Evolutionary conservation across 2,797 vertebrate genomes (phyloP).

Genomic region (Phrynocephalus vlangalii): DNA sequence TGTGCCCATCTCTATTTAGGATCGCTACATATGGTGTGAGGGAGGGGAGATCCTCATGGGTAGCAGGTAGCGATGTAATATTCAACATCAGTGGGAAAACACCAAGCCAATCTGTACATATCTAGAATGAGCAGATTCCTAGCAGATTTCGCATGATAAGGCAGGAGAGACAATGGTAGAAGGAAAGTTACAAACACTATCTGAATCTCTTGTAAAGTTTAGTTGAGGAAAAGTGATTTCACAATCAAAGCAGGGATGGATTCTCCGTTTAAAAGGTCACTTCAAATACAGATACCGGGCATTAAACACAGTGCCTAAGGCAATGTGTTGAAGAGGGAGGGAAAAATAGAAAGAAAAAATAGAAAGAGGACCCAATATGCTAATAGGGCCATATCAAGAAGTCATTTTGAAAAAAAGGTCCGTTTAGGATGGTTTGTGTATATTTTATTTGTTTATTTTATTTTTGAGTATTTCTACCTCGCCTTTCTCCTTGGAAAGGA

Average conservation of each 20-base stretch:
- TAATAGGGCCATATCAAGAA: background rate
- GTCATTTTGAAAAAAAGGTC: constrained; percentile 57
- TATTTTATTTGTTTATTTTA: too few species aligned
- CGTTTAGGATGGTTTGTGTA: too few species aligned
- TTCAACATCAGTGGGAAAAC: too few species aligned
- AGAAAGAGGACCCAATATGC: background rate
- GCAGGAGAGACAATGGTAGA: background rate
- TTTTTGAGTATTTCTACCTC: too few species aligned
- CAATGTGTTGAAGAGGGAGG: background rate
- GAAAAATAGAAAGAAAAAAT: background rate
- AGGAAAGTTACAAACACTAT: background rate
- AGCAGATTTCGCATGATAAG: background rate
- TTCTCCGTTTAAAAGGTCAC: background rate
- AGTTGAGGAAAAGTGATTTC: background rate
- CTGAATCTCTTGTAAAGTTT: background rate
- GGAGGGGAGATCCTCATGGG: too few species aligned
- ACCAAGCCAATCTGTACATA: background rate
- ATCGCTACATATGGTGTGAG: too few species aligned
- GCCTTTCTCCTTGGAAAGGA: too few species aligned
- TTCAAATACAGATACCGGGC: constrained; percentile 59
- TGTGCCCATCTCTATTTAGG: too few species aligned
- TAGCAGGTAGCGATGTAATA: too few species aligned
- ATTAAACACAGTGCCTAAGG: constrained; percentile 45
- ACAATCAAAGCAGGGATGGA: constrained; percentile 48
- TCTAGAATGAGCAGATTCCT: background rate